Conservation (phyloP, 2,113 vertebrate genomes). For the Melanostigma gelatinosum region DNA sequence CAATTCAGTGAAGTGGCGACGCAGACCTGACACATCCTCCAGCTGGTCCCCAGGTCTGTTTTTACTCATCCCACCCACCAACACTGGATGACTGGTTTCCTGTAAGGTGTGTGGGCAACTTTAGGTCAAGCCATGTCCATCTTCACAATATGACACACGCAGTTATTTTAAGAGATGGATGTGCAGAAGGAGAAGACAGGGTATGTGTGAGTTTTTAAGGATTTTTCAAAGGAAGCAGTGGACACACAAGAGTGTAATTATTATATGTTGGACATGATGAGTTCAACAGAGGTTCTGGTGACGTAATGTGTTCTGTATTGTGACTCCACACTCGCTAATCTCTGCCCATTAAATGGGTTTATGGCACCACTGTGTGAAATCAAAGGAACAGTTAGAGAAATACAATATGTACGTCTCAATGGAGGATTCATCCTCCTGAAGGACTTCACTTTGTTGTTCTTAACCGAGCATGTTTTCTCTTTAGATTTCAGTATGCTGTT, state of each 20-base stretch:
- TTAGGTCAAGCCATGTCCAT: constrained; percentile 8
- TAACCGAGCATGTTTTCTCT: background rate
- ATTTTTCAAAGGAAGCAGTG: background rate
- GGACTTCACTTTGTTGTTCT: background rate
- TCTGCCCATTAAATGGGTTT: background rate
- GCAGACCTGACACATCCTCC: background rate
- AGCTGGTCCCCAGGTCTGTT: background rate
- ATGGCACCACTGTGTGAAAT: background rate
- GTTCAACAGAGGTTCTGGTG: background rate
- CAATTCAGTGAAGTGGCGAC: background rate
- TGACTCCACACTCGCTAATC: too few species aligned
- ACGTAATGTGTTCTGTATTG: too few species aligned
- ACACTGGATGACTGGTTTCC: background rate
- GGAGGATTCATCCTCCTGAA: background rate
- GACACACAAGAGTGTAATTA: background rate
- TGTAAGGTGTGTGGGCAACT: background rate
- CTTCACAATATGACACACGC: background rate
- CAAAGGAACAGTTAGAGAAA: background rate
- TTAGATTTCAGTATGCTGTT: background rate
- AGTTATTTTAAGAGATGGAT: constrained; percentile 10
- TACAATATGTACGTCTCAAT: background rate
- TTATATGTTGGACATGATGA: background rate
- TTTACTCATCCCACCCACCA: background rate
- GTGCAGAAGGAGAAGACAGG: background rate
- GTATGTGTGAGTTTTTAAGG: background rate